Conservation (phyloP, 1,140 invertebrate species). For the Pseudoatta argentina region DNA sequence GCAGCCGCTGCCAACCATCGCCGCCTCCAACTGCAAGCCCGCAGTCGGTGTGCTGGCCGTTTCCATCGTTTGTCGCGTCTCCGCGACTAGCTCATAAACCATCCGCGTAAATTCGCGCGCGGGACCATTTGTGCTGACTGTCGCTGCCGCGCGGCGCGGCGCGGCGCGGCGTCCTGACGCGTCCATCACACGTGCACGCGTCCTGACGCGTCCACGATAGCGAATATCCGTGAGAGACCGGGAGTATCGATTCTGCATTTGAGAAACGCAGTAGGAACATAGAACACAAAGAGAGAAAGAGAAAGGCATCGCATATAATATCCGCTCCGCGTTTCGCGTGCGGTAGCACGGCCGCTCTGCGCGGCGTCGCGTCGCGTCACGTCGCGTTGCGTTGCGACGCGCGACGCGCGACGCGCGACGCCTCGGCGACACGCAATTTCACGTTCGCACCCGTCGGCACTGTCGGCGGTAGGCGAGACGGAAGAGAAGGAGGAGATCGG, state of each 20-base stretch:
- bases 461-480: too few relatives aligned
- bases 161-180: not conserved
- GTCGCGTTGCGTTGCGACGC: not conserved
- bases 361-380: constrained; percentile 21
- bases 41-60: constrained; percentile 4
- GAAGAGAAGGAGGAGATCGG: not conserved
- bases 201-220: not conserved
- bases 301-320: not conserved
- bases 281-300: not conserved
- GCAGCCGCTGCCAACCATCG: not conserved
- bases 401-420: constrained; percentile 13
- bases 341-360: not conserved
- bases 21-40: not conserved
- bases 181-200: constrained; percentile 8
- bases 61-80: not conserved
- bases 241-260: constrained; percentile 30
- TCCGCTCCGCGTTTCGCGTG: not conserved
- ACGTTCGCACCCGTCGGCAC: not conserved
- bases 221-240: not conserved
- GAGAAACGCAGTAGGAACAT: constrained; percentile 22
- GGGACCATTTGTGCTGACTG: not conserved
- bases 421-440: constrained; percentile 30
- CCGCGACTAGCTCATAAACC: not conserved
- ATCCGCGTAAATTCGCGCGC: constrained; percentile 12
- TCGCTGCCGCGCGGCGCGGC: not conserved